Evolutionary conservation across 2,888 invertebrate species (phyloP).

Genomic region (Notodonta ziczac): DNA sequence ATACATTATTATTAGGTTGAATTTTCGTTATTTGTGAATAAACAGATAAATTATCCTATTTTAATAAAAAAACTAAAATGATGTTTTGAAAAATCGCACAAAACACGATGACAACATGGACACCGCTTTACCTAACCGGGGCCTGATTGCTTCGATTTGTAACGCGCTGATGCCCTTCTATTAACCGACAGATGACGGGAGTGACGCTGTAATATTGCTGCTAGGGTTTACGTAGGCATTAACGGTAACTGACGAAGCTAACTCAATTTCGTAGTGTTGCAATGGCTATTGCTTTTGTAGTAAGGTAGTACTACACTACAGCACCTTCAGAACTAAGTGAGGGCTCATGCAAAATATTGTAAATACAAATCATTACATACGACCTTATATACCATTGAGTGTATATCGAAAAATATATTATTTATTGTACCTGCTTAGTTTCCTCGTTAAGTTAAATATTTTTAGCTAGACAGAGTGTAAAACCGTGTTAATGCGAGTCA

Average conservation of each 20-base stretch:
- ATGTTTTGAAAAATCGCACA: background rate
- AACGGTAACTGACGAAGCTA: conserved; percentile 11
- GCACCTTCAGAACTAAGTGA: no score
- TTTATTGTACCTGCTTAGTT: no score
- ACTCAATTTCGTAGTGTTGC: conserved; percentile 12
- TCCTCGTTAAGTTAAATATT: no score
- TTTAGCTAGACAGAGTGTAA: background rate
- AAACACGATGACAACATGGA: conserved; percentile 8
- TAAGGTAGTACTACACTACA: no score
- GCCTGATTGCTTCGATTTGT: conserved; percentile 42
- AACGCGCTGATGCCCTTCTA: conserved; percentile 28
- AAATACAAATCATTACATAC: no score
- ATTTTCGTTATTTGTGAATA: no score
- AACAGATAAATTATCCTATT: no score
- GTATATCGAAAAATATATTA: no score
- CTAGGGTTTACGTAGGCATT: conserved; percentile 10
- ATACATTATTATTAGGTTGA: no score
- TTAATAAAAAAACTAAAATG: no score
- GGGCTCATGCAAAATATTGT: no score
- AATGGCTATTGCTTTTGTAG: background rate
- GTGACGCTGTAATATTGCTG: conserved; percentile 7
- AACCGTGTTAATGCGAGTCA: background rate
- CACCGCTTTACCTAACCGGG: conserved; percentile 24
- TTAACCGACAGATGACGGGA: conserved; percentile 25
- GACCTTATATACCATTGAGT: no score